These are phyloP conservation scores for Yoshiicerus persimilis DNA, from an alignment of 1,140 invertebrate species.

Conservation along the genomic window DNA sequence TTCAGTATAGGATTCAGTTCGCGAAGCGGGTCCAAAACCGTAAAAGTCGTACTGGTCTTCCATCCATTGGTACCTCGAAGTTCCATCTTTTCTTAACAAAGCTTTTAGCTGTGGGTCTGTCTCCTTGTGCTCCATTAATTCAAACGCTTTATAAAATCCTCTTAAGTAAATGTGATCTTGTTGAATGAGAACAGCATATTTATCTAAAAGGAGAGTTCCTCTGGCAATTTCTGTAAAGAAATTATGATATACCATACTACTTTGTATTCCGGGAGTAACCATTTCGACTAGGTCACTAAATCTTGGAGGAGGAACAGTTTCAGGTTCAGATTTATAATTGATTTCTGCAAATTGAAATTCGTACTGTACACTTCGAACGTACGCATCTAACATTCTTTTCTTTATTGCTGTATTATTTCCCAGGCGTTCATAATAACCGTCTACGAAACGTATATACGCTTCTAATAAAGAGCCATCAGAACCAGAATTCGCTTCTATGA, in stretches of 20 bases:
- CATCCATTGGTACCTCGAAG: background rate
- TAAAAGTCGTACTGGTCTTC: background rate
- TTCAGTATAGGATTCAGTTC: background rate
- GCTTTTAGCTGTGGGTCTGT: background rate
- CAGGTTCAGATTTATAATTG: background rate
- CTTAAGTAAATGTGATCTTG: constrained; percentile 27
- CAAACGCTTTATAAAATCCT: background rate
- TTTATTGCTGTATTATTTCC: background rate
- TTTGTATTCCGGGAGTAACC: background rate
- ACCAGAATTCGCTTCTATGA: background rate
- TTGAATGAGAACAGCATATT: constrained; percentile 7
- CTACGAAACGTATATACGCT: background rate
- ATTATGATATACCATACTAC: background rate
- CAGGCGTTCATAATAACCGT: background rate
- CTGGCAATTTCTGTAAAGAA: background rate
- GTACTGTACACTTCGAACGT: background rate
- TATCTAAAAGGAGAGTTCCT: background rate
- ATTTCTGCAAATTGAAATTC: background rate
- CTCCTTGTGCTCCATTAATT: background rate
- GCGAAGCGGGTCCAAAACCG: background rate
- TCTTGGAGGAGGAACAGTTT: background rate
- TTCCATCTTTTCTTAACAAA: background rate
- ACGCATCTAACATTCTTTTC: constrained; percentile 15
- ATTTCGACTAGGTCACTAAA: background rate
- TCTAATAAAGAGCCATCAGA: background rate